Percentiles rank a stretch among this genome's conserved stretches.
Evolutionary conservation across 2,888 invertebrate species (phyloP).

Genomic region (Melangyna quadrimaculata): DNA sequence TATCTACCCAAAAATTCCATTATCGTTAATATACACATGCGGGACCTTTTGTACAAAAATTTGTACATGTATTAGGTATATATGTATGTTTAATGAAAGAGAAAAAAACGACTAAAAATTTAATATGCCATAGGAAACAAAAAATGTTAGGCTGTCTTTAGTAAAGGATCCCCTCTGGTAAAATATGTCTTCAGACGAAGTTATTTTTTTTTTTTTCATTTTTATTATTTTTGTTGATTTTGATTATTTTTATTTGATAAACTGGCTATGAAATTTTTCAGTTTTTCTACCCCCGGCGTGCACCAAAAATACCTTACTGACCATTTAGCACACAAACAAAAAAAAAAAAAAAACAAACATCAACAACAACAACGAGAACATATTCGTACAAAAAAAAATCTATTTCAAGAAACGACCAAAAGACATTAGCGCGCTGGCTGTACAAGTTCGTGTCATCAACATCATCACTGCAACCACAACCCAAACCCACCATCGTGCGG

Average conservation of each 20-base stretch:
- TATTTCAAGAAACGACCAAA: slow-evolving; percentile 30
- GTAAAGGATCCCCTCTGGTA: slow-evolving; percentile 7
- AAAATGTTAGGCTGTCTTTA: background rate
- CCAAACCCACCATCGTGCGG: slow-evolving; percentile 32
- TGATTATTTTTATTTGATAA: slow-evolving; percentile 31
- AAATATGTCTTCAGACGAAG: slow-evolving; percentile 32
- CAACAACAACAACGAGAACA: background rate
- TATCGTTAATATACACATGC: slow-evolving; percentile 34
- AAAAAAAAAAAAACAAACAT: background rate
- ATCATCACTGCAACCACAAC: slow-evolving; percentile 11
- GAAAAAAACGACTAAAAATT: slow-evolving; percentile 32
- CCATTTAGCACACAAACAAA: slow-evolving; percentile 18
- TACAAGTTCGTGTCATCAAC: slow-evolving; percentile 41
- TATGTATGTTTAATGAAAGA: background rate
- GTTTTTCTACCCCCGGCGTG: slow-evolving; percentile 34
- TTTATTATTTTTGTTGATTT: slow-evolving; percentile 12
- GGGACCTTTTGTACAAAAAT: slow-evolving; percentile 28
- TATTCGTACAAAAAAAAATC: background rate
- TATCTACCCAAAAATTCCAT: slow-evolving; percentile 27
- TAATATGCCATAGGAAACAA: slow-evolving; percentile 36
- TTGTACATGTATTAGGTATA: background rate
- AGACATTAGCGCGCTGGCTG: slow-evolving; percentile 66
- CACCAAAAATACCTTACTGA: slow-evolving; percentile 40
- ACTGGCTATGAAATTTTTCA: slow-evolving; percentile 25
- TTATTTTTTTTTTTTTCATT: slow-evolving; percentile 4